These are phyloP conservation scores for Gnathonemus echidnorhynchus DNA, from an alignment of 2,113 vertebrate species.

Conservation along the genomic window DNA sequence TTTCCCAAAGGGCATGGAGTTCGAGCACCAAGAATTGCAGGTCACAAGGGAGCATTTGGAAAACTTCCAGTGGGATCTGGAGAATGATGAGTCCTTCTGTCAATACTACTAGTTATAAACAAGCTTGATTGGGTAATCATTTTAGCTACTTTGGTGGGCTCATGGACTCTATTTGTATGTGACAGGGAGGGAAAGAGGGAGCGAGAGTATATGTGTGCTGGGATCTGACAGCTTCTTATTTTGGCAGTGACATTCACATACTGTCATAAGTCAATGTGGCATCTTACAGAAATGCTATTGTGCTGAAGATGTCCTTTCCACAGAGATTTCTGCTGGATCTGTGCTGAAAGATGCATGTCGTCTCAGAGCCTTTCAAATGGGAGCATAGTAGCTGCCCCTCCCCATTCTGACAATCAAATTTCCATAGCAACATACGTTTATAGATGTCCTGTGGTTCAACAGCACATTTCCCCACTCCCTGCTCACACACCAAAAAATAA, in stretches of 20 bases:
- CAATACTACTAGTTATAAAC: not conserved
- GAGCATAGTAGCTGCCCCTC: not conserved
- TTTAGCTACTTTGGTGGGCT: not conserved
- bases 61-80: not conserved
- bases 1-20: not conserved
- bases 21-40: not conserved
- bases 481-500: not conserved
- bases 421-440: not conserved
- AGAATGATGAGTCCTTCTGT: not conserved
- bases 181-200: not conserved
- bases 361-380: not conserved
- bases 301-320: not conserved
- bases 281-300: not conserved
- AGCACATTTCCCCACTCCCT: not conserved
- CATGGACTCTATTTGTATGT: not conserved
- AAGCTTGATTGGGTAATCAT: not conserved
- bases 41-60: not conserved
- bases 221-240: not conserved
- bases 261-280: not conserved
- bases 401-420: not conserved
- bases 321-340: not conserved
- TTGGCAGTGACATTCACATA: not conserved
- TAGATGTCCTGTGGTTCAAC: not conserved
- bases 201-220: not conserved
- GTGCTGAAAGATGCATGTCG: not conserved